phyloP scores from a whole-genome alignment of 2,797 vertebrate genomes.

The Pipistrellus nathusii region DNA sequence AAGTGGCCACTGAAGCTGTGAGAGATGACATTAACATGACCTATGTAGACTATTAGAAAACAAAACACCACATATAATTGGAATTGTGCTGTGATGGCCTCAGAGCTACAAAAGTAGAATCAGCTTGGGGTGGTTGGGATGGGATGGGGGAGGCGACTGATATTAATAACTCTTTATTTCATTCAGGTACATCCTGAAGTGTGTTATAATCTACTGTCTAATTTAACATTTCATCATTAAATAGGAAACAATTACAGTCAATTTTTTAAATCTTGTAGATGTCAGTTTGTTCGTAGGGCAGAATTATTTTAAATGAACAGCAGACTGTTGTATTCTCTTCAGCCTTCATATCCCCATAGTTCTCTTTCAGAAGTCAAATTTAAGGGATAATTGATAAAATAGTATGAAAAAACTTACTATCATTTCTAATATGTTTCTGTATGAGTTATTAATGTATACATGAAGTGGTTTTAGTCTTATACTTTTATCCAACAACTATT shows the following conservation, averaged over 20 bases:
- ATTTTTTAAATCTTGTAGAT: neutral
- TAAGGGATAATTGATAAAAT: neutral
- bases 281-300: neutral
- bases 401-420: neutral
- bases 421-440: neutral
- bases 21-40: neutral
- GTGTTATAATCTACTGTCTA: neutral
- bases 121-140: neutral
- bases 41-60: neutral
- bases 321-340: neutral
- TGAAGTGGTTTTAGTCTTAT: neutral
- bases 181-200: neutral
- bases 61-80: neutral
- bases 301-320: conserved; percentile 21
- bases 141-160: neutral
- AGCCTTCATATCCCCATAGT: neutral
- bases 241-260: conserved; percentile 16
- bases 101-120: neutral
- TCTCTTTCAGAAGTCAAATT: conserved; percentile 2
- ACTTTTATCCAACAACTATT: neutral
- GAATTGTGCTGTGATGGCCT: neutral
- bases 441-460: neutral
- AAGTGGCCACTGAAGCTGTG: neutral
- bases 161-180: neutral
- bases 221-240: neutral